Percentiles rank a stretch among this genome's conserved stretches.
These are phyloP conservation scores for Clamator glandarius DNA, from an alignment of 2,797 vertebrate species.

Conservation along the genomic window DNA sequence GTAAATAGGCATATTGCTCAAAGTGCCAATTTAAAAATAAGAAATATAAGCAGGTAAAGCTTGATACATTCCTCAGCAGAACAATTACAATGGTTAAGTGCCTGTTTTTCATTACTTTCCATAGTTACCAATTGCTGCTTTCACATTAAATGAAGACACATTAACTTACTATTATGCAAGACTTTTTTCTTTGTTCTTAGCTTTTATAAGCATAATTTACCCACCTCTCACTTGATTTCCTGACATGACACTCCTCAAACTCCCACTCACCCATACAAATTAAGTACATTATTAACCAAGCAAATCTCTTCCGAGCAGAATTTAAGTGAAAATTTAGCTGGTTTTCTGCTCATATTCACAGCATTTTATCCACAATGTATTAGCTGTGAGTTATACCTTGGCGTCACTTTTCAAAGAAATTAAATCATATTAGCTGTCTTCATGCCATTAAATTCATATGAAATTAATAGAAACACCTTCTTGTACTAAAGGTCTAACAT, in stretches of 20 bases:
- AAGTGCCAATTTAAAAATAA: neutral
- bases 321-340: conserved; percentile 37
- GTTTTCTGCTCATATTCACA: conserved; percentile 40
- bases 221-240: conserved; percentile 53
- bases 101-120: conserved; percentile 52
- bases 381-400: neutral
- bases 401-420: conserved; percentile 22
- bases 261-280: conserved; percentile 74
- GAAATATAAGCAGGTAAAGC: neutral
- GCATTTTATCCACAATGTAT: conserved; percentile 21
- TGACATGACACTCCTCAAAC: conserved; percentile 72
- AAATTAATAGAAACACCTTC: neutral
- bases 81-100: neutral
- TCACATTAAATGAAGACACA: conserved; percentile 54
- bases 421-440: neutral
- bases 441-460: neutral
- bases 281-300: conserved; percentile 73
- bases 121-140: conserved; percentile 28
- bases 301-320: conserved; percentile 57
- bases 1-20: neutral
- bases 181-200: conserved; percentile 63
- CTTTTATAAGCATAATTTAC: conserved; percentile 65
- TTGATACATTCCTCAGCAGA: neutral
- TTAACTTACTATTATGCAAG: conserved; percentile 53
- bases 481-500: neutral